Evolutionary conservation across 2,888 invertebrate genomes (phyloP).

Genomic region (Cephus pygmeus): DNA sequence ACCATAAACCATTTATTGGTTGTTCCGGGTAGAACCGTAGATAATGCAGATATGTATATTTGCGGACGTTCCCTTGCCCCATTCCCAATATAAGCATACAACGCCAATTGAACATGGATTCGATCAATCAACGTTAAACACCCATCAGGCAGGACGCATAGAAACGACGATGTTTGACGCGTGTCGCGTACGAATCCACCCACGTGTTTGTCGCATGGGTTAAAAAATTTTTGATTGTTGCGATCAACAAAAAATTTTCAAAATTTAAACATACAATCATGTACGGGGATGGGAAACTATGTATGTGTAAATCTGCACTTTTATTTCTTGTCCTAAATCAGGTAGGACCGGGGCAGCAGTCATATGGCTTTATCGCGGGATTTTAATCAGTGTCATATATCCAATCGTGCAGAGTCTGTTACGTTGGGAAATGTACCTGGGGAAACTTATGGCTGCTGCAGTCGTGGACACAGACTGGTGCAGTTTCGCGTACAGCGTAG

Average conservation of each 20-base stretch:
- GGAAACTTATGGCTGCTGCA: background rate
- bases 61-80: background rate
- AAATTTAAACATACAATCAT: background rate
- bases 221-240: too few species aligned
- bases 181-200: background rate
- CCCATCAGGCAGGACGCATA: conserved; percentile 33
- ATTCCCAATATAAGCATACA: conserved; percentile 25
- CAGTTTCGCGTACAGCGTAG: background rate
- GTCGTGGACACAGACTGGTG: background rate
- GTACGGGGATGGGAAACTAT: background rate
- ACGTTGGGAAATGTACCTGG: background rate
- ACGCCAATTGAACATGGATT: conserved; percentile 36
- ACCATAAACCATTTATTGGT: conserved; percentile 44
- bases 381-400: background rate
- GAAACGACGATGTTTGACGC: background rate
- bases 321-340: background rate
- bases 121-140: conserved; percentile 46
- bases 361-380: background rate
- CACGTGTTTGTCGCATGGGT: background rate
- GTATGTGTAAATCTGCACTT: background rate
- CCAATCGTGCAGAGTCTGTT: background rate
- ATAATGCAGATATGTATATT: conserved; percentile 28
- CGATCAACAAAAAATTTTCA: too few species aligned
- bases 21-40: conserved; percentile 28
- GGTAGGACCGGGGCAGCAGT: background rate